phyloP scores from a whole-genome alignment of 2,797 vertebrate genomes.

The Pristis pectinata region DNA sequence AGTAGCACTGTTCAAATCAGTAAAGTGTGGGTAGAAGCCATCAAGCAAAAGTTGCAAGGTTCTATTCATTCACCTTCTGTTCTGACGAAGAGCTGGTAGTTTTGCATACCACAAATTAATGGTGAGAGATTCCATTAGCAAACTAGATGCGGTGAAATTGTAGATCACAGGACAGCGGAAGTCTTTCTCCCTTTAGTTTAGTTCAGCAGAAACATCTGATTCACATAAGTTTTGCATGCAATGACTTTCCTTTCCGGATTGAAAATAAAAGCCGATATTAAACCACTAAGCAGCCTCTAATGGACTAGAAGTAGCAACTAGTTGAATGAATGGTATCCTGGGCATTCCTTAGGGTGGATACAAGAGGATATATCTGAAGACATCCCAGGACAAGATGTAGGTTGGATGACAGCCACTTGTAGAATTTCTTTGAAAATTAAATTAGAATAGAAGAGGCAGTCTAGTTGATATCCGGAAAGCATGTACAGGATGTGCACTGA shows the following conservation, averaged over 20 bases:
- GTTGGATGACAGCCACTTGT: background rate
- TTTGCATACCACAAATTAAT: background rate
- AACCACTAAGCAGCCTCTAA: background rate
- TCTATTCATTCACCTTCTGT: background rate
- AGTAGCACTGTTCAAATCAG: background rate
- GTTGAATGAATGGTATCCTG: background rate
- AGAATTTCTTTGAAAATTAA: conserved; percentile 19
- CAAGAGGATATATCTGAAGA: background rate
- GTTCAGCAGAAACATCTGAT: background rate
- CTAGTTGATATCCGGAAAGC: background rate
- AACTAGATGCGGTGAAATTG: background rate
- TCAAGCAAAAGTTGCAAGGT: background rate
- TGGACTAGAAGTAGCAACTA: background rate
- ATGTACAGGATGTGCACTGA: background rate
- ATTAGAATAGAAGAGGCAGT: background rate
- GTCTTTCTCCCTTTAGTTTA: no score
- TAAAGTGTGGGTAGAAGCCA: background rate
- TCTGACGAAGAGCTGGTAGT: background rate
- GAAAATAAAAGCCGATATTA: background rate
- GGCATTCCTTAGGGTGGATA: background rate
- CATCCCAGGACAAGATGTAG: background rate
- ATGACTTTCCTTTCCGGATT: background rate
- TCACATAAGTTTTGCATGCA: background rate
- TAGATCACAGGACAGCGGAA: background rate
- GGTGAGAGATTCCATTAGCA: background rate